Percentiles rank a stretch among this genome's conserved stretches.
These are phyloP conservation scores for Micromesistius poutassou DNA, from an alignment of 2,797 vertebrate genomes.

Conservation along the genomic window DNA sequence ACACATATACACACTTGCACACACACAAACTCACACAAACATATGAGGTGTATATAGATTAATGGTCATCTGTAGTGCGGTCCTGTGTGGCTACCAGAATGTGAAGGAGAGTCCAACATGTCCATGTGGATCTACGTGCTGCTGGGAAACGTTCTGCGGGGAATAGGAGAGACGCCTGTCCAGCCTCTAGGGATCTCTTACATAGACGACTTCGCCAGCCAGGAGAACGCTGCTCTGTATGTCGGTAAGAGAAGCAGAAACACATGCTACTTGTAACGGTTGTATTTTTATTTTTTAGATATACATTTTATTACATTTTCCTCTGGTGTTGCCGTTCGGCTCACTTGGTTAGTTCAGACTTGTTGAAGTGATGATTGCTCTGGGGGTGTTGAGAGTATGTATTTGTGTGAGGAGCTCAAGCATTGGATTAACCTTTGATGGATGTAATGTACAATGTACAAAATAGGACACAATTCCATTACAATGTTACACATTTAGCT, in stretches of 20 bases:
- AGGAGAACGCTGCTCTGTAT: constrained; percentile 75
- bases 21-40: not conserved
- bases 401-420: not conserved
- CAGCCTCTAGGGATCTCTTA: constrained; percentile 74
- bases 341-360: not conserved
- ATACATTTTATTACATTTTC: not conserved
- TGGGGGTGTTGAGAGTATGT: not conserved
- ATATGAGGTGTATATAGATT: not conserved
- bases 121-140: constrained; percentile 75
- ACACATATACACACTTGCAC: constrained; percentile 2
- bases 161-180: constrained; percentile 73
- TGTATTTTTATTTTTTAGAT: not conserved
- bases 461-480: too few species aligned
- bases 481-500: not conserved
- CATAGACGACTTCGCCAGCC: constrained; percentile 72
- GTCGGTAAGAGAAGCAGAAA: constrained; percentile 61
- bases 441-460: too few species aligned
- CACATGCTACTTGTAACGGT: not conserved
- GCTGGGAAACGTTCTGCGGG: constrained; percentile 71
- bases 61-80: not conserved
- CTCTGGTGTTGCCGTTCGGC: not conserved
- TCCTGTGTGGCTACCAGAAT: constrained; percentile 44
- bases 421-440: not conserved
- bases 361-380: not conserved
- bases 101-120: constrained; percentile 67